Evolutionary conservation across 1,140 invertebrate genomes (phyloP), one percentile per base, ranked within the genome.

Genomic region (Hycleus cichorii): DNA sequence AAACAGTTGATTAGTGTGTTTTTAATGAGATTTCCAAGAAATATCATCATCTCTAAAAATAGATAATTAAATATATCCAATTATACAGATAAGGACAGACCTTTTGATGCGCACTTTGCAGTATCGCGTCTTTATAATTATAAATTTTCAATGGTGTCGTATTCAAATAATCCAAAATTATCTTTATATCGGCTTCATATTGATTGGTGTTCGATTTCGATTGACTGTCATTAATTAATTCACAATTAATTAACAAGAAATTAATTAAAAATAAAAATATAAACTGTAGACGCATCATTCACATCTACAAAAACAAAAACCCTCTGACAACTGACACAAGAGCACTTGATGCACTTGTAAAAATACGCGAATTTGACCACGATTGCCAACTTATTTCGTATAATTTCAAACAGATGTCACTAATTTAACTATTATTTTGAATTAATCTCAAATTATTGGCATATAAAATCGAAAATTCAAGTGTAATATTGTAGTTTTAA

Each of bases 111-210:
- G 55, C 48, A 58, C 46, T 46, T 40, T 63, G 10, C 25, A 65
- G 49, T 44, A 44, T 49, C 3, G 45, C 58, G 10, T 52, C 49
- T 10, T 56, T 55, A 49, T 63, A 63, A 39, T 63, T 52, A 47
- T 60, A 58, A 7, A 63, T 44, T 40, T 55, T 59, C 54, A 59
- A 47, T 24, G 58, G 55, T 42, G 58, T 57, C 1, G 54, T 18
- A 59, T 65, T 65, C 46, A 65, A 49, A 52, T 65, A 46, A 51
- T 58, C 47, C 12, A 65, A 47, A 50, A 63, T 32, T 32, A 32
- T 32, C 32, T 5, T 7, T 32, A 32, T 32, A 4, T 32, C 32
- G 7, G 2, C 47, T 40, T 49, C 46, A 38, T 42, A 40, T 58
- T 62, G 10, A 18, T 47, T 47, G 49, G 24, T 53, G 39, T 52